Base-by-base conservation (phyloP, 2,888 invertebrate genomes). In the Eulithis prunata region DNA sequence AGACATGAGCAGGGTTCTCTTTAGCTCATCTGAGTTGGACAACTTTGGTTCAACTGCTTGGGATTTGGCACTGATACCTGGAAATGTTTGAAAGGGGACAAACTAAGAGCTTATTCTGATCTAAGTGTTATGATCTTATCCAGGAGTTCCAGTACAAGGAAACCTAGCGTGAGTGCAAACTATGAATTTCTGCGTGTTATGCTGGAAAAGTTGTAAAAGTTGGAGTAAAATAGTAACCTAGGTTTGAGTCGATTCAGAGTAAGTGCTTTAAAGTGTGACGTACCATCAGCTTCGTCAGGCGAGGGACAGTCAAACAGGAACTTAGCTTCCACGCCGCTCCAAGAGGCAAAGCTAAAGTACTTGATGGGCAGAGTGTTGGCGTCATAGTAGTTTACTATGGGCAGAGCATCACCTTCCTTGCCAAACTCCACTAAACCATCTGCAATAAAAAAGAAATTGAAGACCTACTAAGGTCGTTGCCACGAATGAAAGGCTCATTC, bases 311-410 rank as follows among this genome's bases (percentile, higher is more conserved):
- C 95, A 73, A 95, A 96, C 60, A 94, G 93, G 91, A 96, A 96
- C 77, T 95, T 95, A 0, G 95, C 95, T 73, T 95, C 94, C 0
- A 95, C 94, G 0, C 93, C 93, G 5, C 92, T 93, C 95, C 96
- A 96, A 0, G 95, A 93, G 12, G 95, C 95, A 71, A 96, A 96
- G 79, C 96, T 95, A 65, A 96, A 94, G 78, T 94, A 95, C 71
- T 93, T 94, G 13, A 96, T 88, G 0, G 91, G 89, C n/a, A 96
- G 79, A 0, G 95, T 95, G 49, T 92, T 85, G 0, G 93, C 79
- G 78, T 96, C 96, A 32, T 81, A 86, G 87, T 94, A 96, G 10
- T 89, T 89, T 10, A 96, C 78, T 49, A 96, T 83, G 0, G 95
- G 94, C 45, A 94, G 74, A 43, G 89, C 87, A 54, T 94, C 94